These are phyloP conservation scores for Regulus satrapa DNA, from an alignment of 2,113 vertebrate species.

Conservation along the genomic window DNA sequence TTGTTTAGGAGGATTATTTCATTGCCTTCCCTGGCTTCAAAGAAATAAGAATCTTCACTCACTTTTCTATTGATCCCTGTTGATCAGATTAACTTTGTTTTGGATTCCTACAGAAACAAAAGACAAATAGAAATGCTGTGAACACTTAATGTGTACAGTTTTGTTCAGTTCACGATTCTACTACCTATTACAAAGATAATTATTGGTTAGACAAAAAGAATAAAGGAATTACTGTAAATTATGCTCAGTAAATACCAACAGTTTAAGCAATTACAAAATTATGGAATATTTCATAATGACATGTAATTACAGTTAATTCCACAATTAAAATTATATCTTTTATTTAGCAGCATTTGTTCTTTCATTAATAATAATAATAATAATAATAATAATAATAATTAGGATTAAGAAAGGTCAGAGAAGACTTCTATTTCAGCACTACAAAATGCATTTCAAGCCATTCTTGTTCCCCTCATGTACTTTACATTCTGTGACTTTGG, in stretches of 20 bases:
- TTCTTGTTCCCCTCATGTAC: background rate
- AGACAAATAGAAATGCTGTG: slow-evolving; percentile 73
- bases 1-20: slow-evolving; percentile 80
- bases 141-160: slow-evolving; percentile 59
- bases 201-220: slow-evolving; percentile 60
- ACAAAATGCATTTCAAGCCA: slow-evolving; percentile 16
- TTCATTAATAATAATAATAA: slow-evolving; percentile 54
- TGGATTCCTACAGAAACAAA: slow-evolving; percentile 75
- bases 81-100: slow-evolving; percentile 81
- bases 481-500: slow-evolving; percentile 23
- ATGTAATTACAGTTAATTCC: slow-evolving; percentile 54
- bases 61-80: slow-evolving; percentile 74
- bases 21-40: slow-evolving; percentile 74
- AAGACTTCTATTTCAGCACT: slow-evolving; percentile 35
- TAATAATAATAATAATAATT: slow-evolving; percentile 46
- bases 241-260: slow-evolving; percentile 63
- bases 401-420: slow-evolving; percentile 53
- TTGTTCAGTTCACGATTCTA: slow-evolving; percentile 35
- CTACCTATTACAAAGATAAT: slow-evolving; percentile 64
- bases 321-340: slow-evolving; percentile 56
- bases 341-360: slow-evolving; percentile 38
- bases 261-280: slow-evolving; percentile 69
- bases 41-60: slow-evolving; percentile 72
- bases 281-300: slow-evolving; percentile 59
- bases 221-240: slow-evolving; percentile 69